Evolutionary conservation across 2,797 vertebrate species (phyloP).

Genomic region (Lemur catta): DNA sequence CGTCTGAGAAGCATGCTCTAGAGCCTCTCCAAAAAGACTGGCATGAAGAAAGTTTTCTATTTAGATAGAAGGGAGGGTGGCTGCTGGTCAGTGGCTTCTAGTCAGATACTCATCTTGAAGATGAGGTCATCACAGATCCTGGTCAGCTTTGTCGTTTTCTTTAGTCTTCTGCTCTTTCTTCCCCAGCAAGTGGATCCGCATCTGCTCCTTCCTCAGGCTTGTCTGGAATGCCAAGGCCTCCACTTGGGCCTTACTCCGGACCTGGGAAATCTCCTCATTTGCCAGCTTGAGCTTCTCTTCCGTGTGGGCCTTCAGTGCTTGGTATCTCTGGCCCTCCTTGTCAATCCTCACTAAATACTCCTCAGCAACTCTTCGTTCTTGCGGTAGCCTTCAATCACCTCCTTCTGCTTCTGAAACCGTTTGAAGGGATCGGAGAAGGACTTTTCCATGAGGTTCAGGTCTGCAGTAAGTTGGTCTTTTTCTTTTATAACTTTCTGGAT

Average conservation of each 20-base stretch:
- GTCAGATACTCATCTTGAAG: constrained; percentile 87
- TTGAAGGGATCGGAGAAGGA: constrained; percentile 94
- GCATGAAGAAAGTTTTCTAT: background rate
- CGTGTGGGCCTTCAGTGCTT: constrained; percentile 93
- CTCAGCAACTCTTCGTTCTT: constrained; percentile 94
- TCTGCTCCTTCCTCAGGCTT: constrained; percentile 91
- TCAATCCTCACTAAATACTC: constrained; percentile 89
- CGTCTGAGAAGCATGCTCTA: background rate
- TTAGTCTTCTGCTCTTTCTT: constrained; percentile 94
- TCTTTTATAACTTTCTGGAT: constrained; percentile 86
- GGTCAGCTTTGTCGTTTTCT: constrained; percentile 93
- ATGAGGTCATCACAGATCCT: constrained; percentile 97
- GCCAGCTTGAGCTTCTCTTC: constrained; percentile 93
- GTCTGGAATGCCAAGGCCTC: constrained; percentile 89
- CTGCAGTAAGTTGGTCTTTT: constrained; percentile 88
- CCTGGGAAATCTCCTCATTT: constrained; percentile 91
- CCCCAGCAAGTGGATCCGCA: constrained; percentile 92
- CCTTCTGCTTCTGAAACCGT: constrained; percentile 94
- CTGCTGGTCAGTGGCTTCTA: accelerated
- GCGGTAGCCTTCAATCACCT: constrained; percentile 90
- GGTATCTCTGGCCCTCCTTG: constrained; percentile 93
- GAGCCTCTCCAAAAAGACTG: background rate
- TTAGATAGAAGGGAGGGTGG: background rate
- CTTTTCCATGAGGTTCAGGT: constrained; percentile 87
- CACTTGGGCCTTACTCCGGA: constrained; percentile 87